Percentiles rank a stretch among this genome's conserved stretches.
Conservation (phyloP, 1,140 invertebrate species). For the Heliconius himera region DNA sequence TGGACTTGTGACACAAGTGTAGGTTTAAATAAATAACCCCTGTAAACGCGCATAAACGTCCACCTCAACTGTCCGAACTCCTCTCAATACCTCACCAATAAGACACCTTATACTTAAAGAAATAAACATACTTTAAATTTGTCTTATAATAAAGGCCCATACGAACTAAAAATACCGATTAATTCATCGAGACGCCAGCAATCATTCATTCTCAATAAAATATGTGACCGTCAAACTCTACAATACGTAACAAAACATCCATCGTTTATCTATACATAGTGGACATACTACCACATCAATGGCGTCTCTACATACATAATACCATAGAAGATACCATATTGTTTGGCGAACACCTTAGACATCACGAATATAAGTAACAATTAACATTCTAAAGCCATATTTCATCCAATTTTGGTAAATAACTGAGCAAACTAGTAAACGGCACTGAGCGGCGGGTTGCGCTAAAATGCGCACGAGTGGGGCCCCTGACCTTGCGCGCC, state of each 20-base stretch:
- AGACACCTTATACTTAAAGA: too few species aligned
- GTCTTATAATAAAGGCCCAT: background rate
- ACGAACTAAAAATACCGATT: conserved; percentile 3
- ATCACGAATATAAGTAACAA: conserved; percentile 22
- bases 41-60: too few species aligned
- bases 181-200: background rate
- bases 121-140: background rate
- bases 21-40: too few species aligned
- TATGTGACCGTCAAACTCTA: conserved; percentile 16
- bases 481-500: conserved; percentile 64
- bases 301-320: background rate
- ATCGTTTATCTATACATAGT: too few species aligned
- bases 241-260: conserved; percentile 1
- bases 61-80: too few species aligned
- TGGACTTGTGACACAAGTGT: too few species aligned
- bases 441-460: conserved; percentile 34
- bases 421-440: conserved; percentile 28
- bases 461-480: conserved; percentile 44
- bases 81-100: too few species aligned
- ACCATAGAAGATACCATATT: background rate
- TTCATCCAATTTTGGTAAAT: conserved; percentile 34
- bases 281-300: too few species aligned
- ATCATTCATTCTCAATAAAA: conserved; percentile 24
- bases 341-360: background rate
- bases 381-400: conserved; percentile 33